Evolutionary conservation across 2,888 invertebrate species (phyloP).

Genomic region (Empis stercorea): DNA sequence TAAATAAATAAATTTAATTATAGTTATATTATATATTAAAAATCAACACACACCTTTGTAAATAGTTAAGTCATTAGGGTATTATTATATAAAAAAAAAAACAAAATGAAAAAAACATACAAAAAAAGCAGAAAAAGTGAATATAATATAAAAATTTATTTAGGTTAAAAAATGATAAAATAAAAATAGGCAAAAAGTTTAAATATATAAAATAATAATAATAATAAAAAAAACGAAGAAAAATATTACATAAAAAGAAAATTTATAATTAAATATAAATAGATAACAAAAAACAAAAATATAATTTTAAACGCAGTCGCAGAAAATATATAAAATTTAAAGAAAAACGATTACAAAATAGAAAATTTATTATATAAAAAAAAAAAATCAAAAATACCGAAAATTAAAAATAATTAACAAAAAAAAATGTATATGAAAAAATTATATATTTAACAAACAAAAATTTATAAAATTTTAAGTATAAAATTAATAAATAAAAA

Average conservation of each 20-base stretch:
- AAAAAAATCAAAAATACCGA: too few relatives aligned
- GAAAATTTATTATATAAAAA: too few relatives aligned
- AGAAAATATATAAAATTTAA: too few relatives aligned
- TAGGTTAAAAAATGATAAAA: too few relatives aligned
- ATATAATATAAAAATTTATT: too few relatives aligned
- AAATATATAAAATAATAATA: not conserved
- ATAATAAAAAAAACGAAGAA: not conserved
- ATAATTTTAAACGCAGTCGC: not conserved
- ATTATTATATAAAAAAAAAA: too few relatives aligned
- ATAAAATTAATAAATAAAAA: not conserved
- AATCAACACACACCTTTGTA: conserved; percentile 19
- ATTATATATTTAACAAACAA: not conserved
- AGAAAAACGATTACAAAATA: not conserved
- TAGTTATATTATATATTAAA: not conserved
- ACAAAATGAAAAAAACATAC: too few relatives aligned
- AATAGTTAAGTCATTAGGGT: conserved; percentile 36
- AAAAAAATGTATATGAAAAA: not conserved
- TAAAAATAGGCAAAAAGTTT: too few relatives aligned
- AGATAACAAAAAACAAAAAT: not conserved
- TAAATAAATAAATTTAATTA: too few relatives aligned
- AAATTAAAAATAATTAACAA: not conserved
- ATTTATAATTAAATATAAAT: not conserved
- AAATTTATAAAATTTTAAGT: not conserved
- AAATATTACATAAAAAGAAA: not conserved
- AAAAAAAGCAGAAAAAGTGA: too few relatives aligned